A percentile compares a stretch with the other conserved stretches of the same genome.
phyloP scores from a whole-genome alignment of 2,113 vertebrate species.

The Gobio gobio region DNA sequence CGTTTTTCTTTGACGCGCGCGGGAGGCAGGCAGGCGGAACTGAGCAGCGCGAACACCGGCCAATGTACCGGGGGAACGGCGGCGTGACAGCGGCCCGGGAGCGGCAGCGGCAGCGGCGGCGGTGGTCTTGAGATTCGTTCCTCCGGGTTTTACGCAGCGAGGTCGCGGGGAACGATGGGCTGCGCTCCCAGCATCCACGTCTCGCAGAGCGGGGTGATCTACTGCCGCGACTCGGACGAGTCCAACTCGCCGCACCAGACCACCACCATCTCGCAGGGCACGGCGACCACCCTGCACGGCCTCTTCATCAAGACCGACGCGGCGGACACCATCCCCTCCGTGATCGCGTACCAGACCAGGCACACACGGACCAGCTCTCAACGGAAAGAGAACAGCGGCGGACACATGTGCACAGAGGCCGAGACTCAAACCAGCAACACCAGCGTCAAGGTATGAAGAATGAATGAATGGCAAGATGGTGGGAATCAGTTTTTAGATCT shows the following conservation, averaged over 20 bases:
- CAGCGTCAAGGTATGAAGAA: slow-evolving; percentile 80
- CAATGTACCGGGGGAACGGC: slow-evolving; percentile 59
- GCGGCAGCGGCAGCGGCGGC: slow-evolving; percentile 49
- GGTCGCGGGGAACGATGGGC: slow-evolving; percentile 83
- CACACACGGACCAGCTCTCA: slow-evolving; percentile 75
- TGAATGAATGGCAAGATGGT: slow-evolving; percentile 9
- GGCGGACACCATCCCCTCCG: slow-evolving; percentile 85
- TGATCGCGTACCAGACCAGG: slow-evolving; percentile 83
- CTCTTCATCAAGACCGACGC: slow-evolving; percentile 92
- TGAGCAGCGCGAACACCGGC: slow-evolving; percentile 47
- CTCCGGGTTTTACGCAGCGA: slow-evolving; percentile 58
- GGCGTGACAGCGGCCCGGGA: slow-evolving; percentile 50
- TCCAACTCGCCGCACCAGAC: slow-evolving; percentile 91
- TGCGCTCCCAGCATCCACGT: slow-evolving; percentile 98
- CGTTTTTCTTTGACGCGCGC: slow-evolving; percentile 62
- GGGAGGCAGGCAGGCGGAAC: slow-evolving; percentile 39
- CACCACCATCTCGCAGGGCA: slow-evolving; percentile 88
- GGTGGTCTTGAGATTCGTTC: slow-evolving; percentile 60
- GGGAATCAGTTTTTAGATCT: not conserved
- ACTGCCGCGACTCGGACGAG: slow-evolving; percentile 96
- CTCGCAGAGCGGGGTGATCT: slow-evolving; percentile 97
- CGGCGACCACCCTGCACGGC: slow-evolving; percentile 83
- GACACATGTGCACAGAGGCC: slow-evolving; percentile 83
- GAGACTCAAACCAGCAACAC: slow-evolving; percentile 90
- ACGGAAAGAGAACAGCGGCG: slow-evolving; percentile 74